A percentile compares a stretch with the other conserved stretches of the same genome.
phyloP scores from a whole-genome alignment of 1,140 invertebrate species.

The Drosophila varians region DNA sequence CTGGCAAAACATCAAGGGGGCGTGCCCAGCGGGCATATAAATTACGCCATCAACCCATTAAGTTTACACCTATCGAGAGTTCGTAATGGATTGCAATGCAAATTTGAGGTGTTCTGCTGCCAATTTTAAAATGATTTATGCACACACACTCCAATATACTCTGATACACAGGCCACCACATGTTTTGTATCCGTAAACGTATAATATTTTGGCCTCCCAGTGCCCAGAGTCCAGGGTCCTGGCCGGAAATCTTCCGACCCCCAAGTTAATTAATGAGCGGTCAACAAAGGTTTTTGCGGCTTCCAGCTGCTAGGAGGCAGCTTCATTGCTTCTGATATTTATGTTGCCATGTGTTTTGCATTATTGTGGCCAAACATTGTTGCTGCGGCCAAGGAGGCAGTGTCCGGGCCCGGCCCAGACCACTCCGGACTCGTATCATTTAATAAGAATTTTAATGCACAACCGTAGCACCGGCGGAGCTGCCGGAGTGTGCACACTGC shows the following conservation, averaged over 20 bases:
- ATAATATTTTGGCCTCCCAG: conserved; percentile 13
- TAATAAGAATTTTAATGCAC: conserved; percentile 59
- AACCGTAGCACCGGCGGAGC: conserved; percentile 2
- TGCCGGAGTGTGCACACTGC: conserved; percentile 3
- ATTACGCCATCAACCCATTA: conserved; percentile 51
- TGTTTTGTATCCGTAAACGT: conserved; percentile 50
- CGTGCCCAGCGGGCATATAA: conserved; percentile 29
- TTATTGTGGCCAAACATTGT: conserved; percentile 33
- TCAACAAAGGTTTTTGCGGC: conserved; percentile 58
- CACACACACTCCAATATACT: conserved; percentile 5
- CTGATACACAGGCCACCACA: neutral
- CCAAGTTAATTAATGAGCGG: conserved; percentile 71
- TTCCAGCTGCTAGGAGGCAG: conserved; percentile 11
- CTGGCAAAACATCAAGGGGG: conserved; percentile 52
- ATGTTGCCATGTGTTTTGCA: conserved; percentile 31
- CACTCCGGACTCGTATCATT: conserved; percentile 26
- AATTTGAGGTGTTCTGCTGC: conserved; percentile 31
- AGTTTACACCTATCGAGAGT: conserved; percentile 44
- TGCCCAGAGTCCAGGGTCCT: conserved; percentile 4
- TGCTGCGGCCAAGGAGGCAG: conserved; percentile 9
- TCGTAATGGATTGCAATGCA: conserved; percentile 43
- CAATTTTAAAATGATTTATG: conserved; percentile 60
- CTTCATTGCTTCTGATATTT: conserved; percentile 11
- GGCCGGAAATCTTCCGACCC: neutral
- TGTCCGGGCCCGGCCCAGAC: neutral